Evolutionary conservation across 2,797 vertebrate species (phyloP).

Genomic region (Leptoclinus maculatus): DNA sequence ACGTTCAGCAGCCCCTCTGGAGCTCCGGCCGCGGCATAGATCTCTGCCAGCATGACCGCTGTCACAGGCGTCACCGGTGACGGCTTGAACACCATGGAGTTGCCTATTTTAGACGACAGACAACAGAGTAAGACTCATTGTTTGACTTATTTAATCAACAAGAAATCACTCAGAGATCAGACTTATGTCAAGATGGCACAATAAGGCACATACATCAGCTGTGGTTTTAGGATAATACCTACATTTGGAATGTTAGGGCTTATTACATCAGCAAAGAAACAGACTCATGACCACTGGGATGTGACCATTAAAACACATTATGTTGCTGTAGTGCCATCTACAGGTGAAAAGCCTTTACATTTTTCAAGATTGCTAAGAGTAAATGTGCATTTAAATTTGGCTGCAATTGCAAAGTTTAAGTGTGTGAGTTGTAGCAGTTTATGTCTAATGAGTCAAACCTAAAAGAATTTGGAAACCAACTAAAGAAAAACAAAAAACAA

Average conservation of each 20-base stretch:
- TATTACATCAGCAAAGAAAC: neutral
- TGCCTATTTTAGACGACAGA: slow-evolving; percentile 82
- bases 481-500: neutral
- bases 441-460: neutral
- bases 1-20: slow-evolving; percentile 94
- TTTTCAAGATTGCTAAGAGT: neutral
- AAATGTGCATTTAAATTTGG: neutral
- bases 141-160: neutral
- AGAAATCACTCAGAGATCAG: neutral
- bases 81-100: slow-evolving; percentile 97
- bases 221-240: neutral
- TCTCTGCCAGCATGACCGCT: slow-evolving; percentile 90
- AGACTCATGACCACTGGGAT: neutral
- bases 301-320: neutral
- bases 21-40: slow-evolving; percentile 89
- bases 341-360: neutral
- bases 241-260: too few species aligned
- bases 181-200: neutral
- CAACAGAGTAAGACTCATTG: too few species aligned
- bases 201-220: too few species aligned
- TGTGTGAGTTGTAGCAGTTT: neutral
- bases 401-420: neutral
- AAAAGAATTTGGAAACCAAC: neutral
- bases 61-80: slow-evolving; percentile 94
- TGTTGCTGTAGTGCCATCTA: slow-evolving; percentile 33